Conservation (phyloP, 2,888 invertebrate species). For the Drosophila greeni region DNA sequence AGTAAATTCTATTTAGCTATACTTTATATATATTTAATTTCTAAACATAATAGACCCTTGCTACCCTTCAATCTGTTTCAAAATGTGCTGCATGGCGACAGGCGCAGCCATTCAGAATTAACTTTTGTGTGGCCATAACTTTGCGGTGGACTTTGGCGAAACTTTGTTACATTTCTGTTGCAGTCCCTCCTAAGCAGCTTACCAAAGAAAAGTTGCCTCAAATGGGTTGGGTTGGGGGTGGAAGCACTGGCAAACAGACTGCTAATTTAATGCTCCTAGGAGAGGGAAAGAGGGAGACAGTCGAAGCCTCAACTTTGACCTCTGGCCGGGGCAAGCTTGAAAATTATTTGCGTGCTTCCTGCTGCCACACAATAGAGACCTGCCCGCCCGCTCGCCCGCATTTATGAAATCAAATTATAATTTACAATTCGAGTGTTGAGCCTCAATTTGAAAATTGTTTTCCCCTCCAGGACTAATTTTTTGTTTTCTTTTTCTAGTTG, state of each 20-base stretch:
- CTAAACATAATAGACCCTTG: conserved; percentile 6
- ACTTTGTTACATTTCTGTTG: conserved; percentile 47
- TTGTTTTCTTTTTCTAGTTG: neutral
- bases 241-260: conserved; percentile 40
- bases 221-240: conserved; percentile 1
- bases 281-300: neutral
- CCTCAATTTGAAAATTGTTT: conserved; percentile 56
- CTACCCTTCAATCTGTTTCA: conserved; percentile 16
- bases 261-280: conserved; percentile 42
- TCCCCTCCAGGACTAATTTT: conserved; percentile 17
- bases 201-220: conserved; percentile 30
- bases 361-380: conserved; percentile 30
- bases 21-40: neutral
- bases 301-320: conserved; percentile 34
- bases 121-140: conserved; percentile 50
- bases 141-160: conserved; percentile 45
- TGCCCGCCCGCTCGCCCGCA: conserved; percentile 19
- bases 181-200: conserved; percentile 45
- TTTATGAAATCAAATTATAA: conserved; percentile 41
- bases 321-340: conserved; percentile 15
- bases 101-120: conserved; percentile 49
- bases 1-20: too few species aligned
- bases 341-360: conserved; percentile 44
- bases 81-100: conserved; percentile 33
- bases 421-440: conserved; percentile 37